Base-by-base conservation (phyloP, 1,140 invertebrate species). In the Heterodera schachtii region DNA sequence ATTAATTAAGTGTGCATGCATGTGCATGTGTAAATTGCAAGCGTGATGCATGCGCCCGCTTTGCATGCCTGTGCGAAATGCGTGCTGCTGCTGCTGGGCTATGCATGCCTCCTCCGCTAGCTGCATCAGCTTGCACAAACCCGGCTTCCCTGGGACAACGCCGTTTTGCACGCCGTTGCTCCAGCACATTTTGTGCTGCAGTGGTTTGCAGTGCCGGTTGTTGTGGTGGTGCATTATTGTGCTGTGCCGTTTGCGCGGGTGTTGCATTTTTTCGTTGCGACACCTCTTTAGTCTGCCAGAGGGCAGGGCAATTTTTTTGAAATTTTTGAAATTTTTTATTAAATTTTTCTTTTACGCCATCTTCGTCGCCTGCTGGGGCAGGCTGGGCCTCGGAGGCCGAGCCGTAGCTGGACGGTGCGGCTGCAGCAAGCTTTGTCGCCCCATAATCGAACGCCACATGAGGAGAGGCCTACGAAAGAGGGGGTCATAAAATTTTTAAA, bases 121-220 rank as follows among this genome's bases (percentile, higher is more conserved):
- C 31, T 31, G 31, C 31, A 31, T 31, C 31, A 31, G 31, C 31
- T 31, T 31, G 31, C 31, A 31, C 31, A 31, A 31, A 31, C 31
- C 31, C 31, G 31, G 11, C 47, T 2, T 76, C 74, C 1, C 44
- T 13, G 1, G 66, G n/a, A 52, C 74, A 76, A 57, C 74, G 74
- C 19, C 57, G 74, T n/a, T 64, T 43, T 19, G 47, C 46, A 5
- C 41, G 74, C n/a, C 52, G 66, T 76, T 76, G 74, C 44, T 19
- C 66, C 0, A 19, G 73, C 52, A 11, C 52, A 52, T 52, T 52
- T 21, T 73, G 71, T 73, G 71, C 49, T 75, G 74, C 73, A 3
- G 44, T 75, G 5, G 6, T 52, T 57, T 76, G 74, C 16, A 5
- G 44, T 76, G 19, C 46, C 13, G 13, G 43, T 57, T 19, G 60